Evolutionary conservation across 2,113 vertebrate genomes (phyloP).

Genomic region (Dicentrarchus labrax): DNA sequence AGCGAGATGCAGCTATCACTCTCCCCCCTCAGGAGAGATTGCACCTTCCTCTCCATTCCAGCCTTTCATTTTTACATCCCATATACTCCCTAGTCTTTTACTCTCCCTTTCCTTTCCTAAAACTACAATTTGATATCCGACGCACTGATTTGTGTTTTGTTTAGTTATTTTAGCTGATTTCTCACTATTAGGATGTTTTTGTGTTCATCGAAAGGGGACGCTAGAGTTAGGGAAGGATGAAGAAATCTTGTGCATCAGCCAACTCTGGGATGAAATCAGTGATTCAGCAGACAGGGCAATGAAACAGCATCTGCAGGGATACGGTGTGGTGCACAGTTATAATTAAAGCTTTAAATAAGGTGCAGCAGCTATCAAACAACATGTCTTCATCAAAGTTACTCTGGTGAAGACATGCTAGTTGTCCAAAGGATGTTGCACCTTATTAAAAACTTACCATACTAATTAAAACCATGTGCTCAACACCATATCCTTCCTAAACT

Average conservation of each 20-base stretch:
- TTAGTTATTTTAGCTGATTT: too few relatives aligned
- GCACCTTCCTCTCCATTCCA: conserved; percentile 44
- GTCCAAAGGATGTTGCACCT: neutral
- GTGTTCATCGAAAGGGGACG: neutral
- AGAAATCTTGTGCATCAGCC: neutral
- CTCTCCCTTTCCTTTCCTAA: neutral
- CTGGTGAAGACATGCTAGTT: neutral
- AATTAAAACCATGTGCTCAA: neutral
- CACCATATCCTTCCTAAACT: neutral
- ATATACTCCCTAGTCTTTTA: conserved; percentile 8
- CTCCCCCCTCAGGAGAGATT: conserved; percentile 31
- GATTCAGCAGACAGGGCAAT: neutral
- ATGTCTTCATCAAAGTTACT: neutral
- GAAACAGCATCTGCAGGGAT: neutral
- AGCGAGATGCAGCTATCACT: conserved; percentile 42
- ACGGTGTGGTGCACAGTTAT: neutral
- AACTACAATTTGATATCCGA: neutral
- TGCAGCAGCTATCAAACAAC: neutral
- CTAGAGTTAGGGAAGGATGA: neutral
- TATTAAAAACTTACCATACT: neutral
- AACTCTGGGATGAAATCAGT: neutral
- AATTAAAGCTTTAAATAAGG: neutral
- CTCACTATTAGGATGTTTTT: neutral
- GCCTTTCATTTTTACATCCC: conserved; percentile 52
- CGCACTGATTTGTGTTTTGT: too few relatives aligned